Evolutionary conservation across 30 jellyfish, hydroid and myxozoan genomes (phyloP).

Genomic region (Catostylus mosaicus): DNA sequence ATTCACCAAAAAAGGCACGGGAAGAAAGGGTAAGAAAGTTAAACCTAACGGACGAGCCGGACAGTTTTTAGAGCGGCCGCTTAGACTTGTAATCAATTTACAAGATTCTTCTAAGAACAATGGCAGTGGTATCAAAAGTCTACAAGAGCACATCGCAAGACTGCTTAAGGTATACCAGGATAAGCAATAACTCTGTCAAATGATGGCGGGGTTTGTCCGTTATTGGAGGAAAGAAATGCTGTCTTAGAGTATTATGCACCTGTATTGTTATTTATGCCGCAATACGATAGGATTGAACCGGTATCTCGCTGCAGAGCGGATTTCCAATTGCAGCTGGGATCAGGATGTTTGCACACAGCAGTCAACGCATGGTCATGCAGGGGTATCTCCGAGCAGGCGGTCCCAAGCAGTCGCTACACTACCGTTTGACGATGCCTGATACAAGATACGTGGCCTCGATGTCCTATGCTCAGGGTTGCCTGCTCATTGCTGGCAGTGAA

Average conservation of each 20-base stretch:
- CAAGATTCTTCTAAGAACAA: constrained; percentile 57
- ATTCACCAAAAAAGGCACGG: constrained; percentile 75
- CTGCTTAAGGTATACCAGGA: constrained; percentile 60
- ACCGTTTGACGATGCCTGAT: background rate
- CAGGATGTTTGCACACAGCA: background rate
- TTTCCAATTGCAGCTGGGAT: background rate
- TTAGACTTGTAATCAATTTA: constrained; percentile 61
- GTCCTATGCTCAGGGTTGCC: background rate
- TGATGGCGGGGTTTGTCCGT: background rate
- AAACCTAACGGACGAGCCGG: constrained; percentile 64
- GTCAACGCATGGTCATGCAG: background rate
- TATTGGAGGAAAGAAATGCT: constrained; percentile 15
- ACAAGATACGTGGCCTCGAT: background rate
- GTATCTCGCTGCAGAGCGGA: background rate
- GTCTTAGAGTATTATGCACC: constrained; percentile 55
- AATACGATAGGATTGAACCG: background rate
- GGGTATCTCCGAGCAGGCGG: background rate
- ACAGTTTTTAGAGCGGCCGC: constrained; percentile 71
- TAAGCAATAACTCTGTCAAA: constrained; percentile 15
- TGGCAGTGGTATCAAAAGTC: constrained; percentile 56
- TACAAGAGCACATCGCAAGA: constrained; percentile 71
- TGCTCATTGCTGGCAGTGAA: constrained; percentile 58
- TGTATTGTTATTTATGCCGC: constrained; percentile 46
- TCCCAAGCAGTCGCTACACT: background rate
- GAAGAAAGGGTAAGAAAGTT: constrained; percentile 79